A percentile compares a stretch with the other conserved stretches of the same genome.
phyloP scores from a whole-genome alignment of 2,113 vertebrate genomes.

The Probosciger aterrimus region DNA sequence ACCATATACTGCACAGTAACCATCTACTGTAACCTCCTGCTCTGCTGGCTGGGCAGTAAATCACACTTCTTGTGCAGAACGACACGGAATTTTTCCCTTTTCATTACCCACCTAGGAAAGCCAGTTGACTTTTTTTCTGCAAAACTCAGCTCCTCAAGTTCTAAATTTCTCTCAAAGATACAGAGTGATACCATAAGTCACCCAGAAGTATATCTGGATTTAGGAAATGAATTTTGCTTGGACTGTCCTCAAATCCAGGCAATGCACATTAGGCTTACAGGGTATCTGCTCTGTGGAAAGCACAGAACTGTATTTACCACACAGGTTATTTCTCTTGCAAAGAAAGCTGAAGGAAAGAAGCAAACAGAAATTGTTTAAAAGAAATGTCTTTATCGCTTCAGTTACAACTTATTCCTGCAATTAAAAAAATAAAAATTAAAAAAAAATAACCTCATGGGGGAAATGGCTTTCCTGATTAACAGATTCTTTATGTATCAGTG shows the following conservation, averaged over 20 bases:
- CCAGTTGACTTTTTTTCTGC: background rate
- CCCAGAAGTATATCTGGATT: conserved; percentile 29
- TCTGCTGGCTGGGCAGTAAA: background rate
- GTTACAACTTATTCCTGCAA: background rate
- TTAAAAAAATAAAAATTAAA: background rate
- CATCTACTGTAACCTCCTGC: background rate
- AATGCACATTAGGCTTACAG: background rate
- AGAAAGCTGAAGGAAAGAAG: background rate
- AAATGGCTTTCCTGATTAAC: background rate
- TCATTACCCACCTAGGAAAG: background rate
- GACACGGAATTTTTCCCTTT: background rate
- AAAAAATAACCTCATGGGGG: background rate
- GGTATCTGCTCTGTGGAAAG: background rate
- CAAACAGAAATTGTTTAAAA: background rate
- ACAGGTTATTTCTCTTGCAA: background rate
- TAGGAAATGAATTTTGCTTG: conserved; percentile 40
- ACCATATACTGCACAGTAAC: background rate
- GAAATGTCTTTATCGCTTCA: background rate
- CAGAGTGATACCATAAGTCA: background rate
- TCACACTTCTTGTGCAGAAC: background rate
- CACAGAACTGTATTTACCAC: background rate
- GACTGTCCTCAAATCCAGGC: conserved; percentile 3
- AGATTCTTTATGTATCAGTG: background rate
- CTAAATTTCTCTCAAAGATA: conserved; percentile 3
- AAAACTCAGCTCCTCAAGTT: background rate